phyloP scores from a whole-genome alignment of 2,888 invertebrate genomes.

The Philereme transversata region DNA sequence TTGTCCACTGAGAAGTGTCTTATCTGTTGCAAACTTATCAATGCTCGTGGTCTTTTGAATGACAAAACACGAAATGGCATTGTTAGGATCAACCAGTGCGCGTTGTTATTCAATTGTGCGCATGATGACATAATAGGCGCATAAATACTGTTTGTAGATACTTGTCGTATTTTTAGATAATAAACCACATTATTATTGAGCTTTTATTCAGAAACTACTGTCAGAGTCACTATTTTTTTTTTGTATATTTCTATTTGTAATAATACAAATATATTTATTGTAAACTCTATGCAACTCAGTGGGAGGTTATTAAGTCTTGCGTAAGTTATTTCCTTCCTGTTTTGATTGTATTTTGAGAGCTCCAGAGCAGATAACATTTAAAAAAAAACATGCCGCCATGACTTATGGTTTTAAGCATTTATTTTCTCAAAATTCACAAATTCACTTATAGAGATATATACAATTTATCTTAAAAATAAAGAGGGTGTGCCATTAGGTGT shows the following conservation, averaged over 20 bases:
- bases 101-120: slow-evolving; percentile 58
- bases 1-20: slow-evolving; percentile 11
- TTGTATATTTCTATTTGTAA: not conserved
- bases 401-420: too few relatives aligned
- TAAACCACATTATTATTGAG: slow-evolving; percentile 11
- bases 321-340: not conserved
- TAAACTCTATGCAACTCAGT: not conserved
- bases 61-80: slow-evolving; percentile 39
- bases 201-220: too few relatives aligned
- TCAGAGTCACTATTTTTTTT: too few relatives aligned
- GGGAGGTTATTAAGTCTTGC: slow-evolving; percentile 1
- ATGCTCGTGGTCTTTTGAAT: slow-evolving; percentile 31
- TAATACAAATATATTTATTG: not conserved
- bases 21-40: slow-evolving; percentile 37
- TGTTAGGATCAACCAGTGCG: slow-evolving; percentile 60
- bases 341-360: not conserved
- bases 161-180: slow-evolving; percentile 11
- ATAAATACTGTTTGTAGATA: slow-evolving; percentile 19
- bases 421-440: too few relatives aligned
- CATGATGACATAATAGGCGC: slow-evolving; percentile 39
- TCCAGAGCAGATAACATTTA: too few relatives aligned
- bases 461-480: too few relatives aligned
- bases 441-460: too few relatives aligned
- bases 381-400: too few relatives aligned
- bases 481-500: too few relatives aligned